Evolutionary conservation across 2,113 vertebrate species (phyloP).

Genomic region (Tetraodon nigroviridis): DNA sequence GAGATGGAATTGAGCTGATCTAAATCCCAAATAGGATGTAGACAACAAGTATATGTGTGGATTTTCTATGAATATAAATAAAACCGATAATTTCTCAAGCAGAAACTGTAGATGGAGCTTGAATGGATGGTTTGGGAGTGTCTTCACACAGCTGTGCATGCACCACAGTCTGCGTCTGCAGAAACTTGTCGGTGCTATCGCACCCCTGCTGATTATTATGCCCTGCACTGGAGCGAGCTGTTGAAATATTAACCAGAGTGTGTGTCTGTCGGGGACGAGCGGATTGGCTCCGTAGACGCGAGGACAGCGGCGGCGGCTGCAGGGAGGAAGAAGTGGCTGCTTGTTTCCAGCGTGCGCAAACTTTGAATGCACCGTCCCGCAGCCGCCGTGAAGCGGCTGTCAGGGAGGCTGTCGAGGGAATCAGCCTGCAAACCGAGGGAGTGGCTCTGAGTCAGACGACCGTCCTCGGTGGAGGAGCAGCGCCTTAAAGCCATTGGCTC

Average conservation of each 20-base stretch:
- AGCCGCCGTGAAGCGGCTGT: background rate
- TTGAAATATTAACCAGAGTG: slow-evolving; percentile 65
- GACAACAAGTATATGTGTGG: too few relatives aligned
- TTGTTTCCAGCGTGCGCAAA: slow-evolving; percentile 6
- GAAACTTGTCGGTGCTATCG: background rate
- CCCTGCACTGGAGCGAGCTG: slow-evolving; percentile 25
- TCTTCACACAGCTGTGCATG: background rate
- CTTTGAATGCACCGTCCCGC: slow-evolving; percentile 14
- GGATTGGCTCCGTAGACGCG: slow-evolving; percentile 27
- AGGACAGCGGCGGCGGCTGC: slow-evolving; percentile 57
- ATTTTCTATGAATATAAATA: too few relatives aligned
- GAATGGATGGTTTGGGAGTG: too few relatives aligned
- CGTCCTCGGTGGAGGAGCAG: slow-evolving; percentile 8
- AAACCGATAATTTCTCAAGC: too few relatives aligned
- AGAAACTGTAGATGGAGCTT: too few relatives aligned
- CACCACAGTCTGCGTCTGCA: background rate
- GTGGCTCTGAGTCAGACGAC: background rate
- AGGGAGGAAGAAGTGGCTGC: slow-evolving; percentile 14
- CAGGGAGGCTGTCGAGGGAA: slow-evolving; percentile 18
- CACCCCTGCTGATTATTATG: slow-evolving; percentile 32
- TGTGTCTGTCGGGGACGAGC: slow-evolving; percentile 36
- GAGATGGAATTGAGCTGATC: too few relatives aligned
- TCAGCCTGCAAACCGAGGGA: background rate
- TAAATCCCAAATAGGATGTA: too few relatives aligned
- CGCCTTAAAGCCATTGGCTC: slow-evolving; percentile 36